Conservation (phyloP, 2,113 vertebrate species). For the Camelus dromedarius region DNA sequence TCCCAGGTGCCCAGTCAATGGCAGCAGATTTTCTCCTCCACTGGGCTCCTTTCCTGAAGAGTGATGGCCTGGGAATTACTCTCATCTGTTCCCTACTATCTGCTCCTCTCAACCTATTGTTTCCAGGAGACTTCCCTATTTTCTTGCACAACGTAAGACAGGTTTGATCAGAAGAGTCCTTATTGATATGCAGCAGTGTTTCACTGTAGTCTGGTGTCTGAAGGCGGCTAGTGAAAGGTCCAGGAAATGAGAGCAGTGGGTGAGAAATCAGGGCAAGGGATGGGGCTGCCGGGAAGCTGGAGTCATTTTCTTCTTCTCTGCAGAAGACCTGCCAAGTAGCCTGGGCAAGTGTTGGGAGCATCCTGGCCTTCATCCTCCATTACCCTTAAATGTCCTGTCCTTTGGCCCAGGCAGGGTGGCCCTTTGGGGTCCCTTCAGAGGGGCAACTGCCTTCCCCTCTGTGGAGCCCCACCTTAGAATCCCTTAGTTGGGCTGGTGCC, state of each 20-base stretch:
- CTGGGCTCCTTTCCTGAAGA: not conserved
- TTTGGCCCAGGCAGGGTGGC: not conserved
- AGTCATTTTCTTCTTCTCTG: not conserved
- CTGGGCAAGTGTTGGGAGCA: not conserved
- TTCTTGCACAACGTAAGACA: not conserved
- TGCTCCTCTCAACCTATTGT: not conserved
- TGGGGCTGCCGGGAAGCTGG: not conserved
- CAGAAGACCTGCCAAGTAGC: not conserved
- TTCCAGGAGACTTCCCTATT: not conserved
- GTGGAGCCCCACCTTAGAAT: not conserved
- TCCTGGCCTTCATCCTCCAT: not conserved
- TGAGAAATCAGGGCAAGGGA: not conserved
- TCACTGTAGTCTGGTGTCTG: not conserved
- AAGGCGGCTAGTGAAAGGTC: not conserved
- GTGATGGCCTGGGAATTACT: not conserved
- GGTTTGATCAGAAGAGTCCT: not conserved
- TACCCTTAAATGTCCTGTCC: not conserved
- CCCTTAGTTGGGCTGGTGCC: not conserved
- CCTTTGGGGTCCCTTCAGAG: not conserved
- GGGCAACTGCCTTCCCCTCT: not conserved
- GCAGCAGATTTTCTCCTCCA: not conserved
- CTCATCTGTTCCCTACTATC: fast-evolving
- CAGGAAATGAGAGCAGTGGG: not conserved
- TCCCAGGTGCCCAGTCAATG: not conserved
- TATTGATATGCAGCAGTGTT: not conserved